Percentiles rank a stretch among this genome's conserved stretches.
Conservation (phyloP, 2,113 vertebrate genomes). For the Gyps fulvus region DNA sequence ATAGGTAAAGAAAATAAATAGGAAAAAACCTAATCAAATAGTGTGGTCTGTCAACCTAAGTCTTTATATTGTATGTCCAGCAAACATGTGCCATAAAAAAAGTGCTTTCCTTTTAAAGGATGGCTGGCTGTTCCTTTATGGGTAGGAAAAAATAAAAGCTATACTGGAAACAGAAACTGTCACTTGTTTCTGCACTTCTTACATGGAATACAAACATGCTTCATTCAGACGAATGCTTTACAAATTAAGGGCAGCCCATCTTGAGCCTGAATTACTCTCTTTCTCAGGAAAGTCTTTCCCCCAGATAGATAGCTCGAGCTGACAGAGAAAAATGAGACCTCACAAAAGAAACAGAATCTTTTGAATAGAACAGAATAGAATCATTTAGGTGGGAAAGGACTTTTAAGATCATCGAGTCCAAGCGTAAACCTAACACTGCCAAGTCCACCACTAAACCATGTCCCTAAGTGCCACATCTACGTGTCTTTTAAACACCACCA, state of each 20-base stretch:
- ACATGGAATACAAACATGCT: background rate
- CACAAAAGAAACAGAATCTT: conserved; percentile 32
- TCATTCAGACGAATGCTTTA: background rate
- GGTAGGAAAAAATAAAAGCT: background rate
- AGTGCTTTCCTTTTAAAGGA: conserved; percentile 50
- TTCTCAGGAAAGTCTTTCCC: background rate
- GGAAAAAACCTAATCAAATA: background rate
- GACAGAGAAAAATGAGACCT: background rate
- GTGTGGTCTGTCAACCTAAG: background rate
- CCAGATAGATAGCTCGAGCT: background rate
- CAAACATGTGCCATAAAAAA: background rate
- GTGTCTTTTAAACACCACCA: background rate
- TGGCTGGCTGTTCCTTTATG: background rate
- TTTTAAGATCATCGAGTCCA: background rate
- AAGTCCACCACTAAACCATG: background rate
- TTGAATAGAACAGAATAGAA: background rate
- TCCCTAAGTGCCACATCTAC: background rate
- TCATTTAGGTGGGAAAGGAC: background rate
- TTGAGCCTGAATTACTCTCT: background rate
- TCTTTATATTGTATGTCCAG: background rate
- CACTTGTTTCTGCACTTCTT: conserved; percentile 26
- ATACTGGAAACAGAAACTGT: background rate
- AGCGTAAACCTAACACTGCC: background rate
- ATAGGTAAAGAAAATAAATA: background rate
- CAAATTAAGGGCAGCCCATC: background rate